Evolutionary conservation across 1,140 invertebrate genomes (phyloP).

Genomic region (Drosophila obscura): DNA sequence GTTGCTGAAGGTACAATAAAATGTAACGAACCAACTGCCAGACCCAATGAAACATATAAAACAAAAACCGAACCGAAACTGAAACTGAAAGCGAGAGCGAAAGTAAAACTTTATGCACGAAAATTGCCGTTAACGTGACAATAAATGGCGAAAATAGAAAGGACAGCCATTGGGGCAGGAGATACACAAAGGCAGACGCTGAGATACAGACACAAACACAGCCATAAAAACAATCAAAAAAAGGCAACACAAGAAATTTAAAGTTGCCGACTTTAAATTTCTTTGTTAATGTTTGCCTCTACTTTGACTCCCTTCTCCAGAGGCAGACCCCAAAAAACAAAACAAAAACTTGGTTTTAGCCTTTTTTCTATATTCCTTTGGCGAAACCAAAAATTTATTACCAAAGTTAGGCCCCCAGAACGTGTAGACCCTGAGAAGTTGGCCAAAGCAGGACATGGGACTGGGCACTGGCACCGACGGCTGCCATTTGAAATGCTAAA

Average conservation of each 20-base stretch:
- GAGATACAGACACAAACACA: slow-evolving; percentile 14
- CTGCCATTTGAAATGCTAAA: slow-evolving; percentile 67
- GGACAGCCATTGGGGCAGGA: slow-evolving; percentile 5
- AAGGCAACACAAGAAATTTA: slow-evolving; percentile 54
- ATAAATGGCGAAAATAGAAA: slow-evolving; percentile 65
- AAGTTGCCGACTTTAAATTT: slow-evolving; percentile 75
- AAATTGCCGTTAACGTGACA: slow-evolving; percentile 80
- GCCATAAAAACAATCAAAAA: slow-evolving; percentile 64
- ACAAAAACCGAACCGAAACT: slow-evolving; percentile 23
- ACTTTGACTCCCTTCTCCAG: background rate
- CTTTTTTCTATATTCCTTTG: slow-evolving; percentile 45
- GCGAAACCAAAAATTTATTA: slow-evolving; percentile 74
- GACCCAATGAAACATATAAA: slow-evolving; percentile 60
- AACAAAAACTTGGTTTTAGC: background rate
- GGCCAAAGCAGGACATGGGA: slow-evolving; percentile 25
- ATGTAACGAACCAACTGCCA: slow-evolving; percentile 62
- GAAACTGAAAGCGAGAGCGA: slow-evolving; percentile 52
- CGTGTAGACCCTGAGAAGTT: slow-evolving; percentile 55
- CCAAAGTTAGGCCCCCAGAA: slow-evolving; percentile 64
- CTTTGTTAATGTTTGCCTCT: slow-evolving; percentile 60
- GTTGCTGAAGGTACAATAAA: slow-evolving; percentile 52
- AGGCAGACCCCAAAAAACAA: slow-evolving; percentile 40
- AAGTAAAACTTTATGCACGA: slow-evolving; percentile 72
- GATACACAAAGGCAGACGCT: slow-evolving; percentile 7
- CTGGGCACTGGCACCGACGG: background rate